Conservation (phyloP, 1,140 invertebrate genomes). For the Drosophila suzukii region DNA sequence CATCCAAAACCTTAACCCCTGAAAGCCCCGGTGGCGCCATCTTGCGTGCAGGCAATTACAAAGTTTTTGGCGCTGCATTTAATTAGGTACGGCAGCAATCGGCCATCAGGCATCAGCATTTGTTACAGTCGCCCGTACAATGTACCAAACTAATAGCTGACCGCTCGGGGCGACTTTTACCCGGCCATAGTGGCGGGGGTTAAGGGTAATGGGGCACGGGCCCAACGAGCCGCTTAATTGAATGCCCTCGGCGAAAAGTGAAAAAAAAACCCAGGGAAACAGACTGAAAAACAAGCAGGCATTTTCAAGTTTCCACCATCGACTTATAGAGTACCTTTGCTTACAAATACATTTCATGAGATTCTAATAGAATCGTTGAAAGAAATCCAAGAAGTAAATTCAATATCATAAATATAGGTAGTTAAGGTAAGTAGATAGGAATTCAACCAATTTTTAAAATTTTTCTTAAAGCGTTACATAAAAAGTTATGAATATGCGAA, state of each 20-base stretch:
- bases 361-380: background rate
- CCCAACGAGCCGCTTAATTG: conserved; percentile 73
- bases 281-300: conserved; percentile 18
- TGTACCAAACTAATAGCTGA: conserved; percentile 72
- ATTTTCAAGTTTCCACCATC: too few relatives aligned
- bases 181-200: background rate
- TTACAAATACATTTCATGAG: too few relatives aligned
- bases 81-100: conserved; percentile 60
- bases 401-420: too few relatives aligned
- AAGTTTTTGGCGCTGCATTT: conserved; percentile 75
- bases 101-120: conserved; percentile 45
- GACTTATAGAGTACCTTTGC: background rate
- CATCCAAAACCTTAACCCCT: conserved; percentile 1
- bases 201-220: conserved; percentile 8
- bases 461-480: too few relatives aligned
- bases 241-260: conserved; percentile 58
- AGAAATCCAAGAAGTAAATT: too few relatives aligned
- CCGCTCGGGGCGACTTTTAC: conserved; percentile 33
- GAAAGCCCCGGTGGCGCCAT: conserved; percentile 46
- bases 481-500: too few relatives aligned
- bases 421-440: too few relatives aligned
- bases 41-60: conserved; percentile 74
- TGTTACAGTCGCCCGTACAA: conserved; percentile 43
- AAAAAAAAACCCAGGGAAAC: conserved; percentile 15
- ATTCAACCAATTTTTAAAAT: too few relatives aligned